Percentiles rank a stretch among this genome's conserved stretches.
phyloP scores from a whole-genome alignment of 2,888 invertebrate species.

The Terebella lapidaria region DNA sequence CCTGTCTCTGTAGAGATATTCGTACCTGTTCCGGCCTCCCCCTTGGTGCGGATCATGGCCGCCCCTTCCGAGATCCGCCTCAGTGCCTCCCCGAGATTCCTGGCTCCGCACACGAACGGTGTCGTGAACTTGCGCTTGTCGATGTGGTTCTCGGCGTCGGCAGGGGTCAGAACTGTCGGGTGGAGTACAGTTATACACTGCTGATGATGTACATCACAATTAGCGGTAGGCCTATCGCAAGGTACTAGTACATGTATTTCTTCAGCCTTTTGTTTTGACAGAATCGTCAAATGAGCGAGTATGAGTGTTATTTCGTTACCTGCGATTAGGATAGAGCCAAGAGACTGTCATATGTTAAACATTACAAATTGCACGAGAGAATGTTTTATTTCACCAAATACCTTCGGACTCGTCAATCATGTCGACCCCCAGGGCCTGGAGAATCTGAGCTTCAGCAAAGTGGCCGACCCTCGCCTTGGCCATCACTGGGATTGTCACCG shows the following conservation, averaged over 20 bases:
- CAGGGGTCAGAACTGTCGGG: conserved; percentile 44
- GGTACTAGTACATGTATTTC: too few species aligned
- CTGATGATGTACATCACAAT: too few species aligned
- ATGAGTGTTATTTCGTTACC: too few species aligned
- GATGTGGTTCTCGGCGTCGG: conserved; percentile 44
- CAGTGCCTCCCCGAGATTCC: conserved; percentile 45
- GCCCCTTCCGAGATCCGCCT: conserved; percentile 45
- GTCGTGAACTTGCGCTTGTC: conserved; percentile 43
- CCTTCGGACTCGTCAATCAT: conserved; percentile 51
- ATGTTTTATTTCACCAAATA: too few species aligned
- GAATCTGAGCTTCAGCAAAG: conserved; percentile 48
- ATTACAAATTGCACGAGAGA: too few species aligned
- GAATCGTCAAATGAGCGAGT: too few species aligned
- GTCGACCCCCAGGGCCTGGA: conserved; percentile 45
- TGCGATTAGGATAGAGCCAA: too few species aligned
- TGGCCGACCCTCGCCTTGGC: conserved; percentile 47
- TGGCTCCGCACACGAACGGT: conserved; percentile 48
- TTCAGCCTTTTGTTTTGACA: too few species aligned
- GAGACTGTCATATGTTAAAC: too few species aligned
- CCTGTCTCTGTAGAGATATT: too few species aligned
- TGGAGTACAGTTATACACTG: too few species aligned
- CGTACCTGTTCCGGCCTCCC: conserved; percentile 49
- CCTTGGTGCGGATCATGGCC: conserved; percentile 49
- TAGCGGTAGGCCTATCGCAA: too few species aligned
- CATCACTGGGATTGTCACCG: conserved; percentile 49